A percentile compares a stretch with the other conserved stretches of the same genome.
These are phyloP conservation scores for Alaudala cheleensis DNA, from an alignment of 2,113 vertebrate species.

Conservation along the genomic window DNA sequence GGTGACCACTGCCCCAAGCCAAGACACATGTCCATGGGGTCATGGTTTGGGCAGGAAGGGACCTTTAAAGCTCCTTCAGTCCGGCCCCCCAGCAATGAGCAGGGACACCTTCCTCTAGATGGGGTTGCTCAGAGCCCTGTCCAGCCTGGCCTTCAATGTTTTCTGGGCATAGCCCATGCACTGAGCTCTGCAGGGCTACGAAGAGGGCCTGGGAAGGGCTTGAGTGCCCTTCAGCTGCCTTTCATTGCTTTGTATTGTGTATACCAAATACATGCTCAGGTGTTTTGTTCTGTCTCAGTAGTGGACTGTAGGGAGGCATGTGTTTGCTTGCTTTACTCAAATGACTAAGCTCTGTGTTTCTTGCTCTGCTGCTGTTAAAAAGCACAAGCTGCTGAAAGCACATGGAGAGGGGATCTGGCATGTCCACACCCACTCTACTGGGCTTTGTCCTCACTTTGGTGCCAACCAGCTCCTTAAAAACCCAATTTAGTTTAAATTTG, in stretches of 20 bases:
- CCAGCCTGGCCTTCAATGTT: background rate
- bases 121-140: background rate
- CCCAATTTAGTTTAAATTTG: fast-evolving
- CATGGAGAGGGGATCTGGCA: background rate
- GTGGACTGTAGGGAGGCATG: background rate
- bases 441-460: background rate
- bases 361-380: background rate
- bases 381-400: background rate
- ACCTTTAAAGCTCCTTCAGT: background rate
- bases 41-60: background rate
- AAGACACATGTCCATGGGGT: fast-evolving
- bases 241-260: fast-evolving
- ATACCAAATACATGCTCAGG: fast-evolving
- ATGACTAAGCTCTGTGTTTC: background rate
- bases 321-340: background rate
- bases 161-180: background rate
- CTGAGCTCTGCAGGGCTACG: background rate
- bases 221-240: background rate
- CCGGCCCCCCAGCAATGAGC: fast-evolving
- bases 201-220: background rate
- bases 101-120: fast-evolving
- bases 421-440: background rate
- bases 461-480: background rate
- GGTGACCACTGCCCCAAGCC: background rate
- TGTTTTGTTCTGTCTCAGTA: background rate